phyloP scores from a whole-genome alignment of 2,888 invertebrate genomes.

The Scaptomyza parva region DNA sequence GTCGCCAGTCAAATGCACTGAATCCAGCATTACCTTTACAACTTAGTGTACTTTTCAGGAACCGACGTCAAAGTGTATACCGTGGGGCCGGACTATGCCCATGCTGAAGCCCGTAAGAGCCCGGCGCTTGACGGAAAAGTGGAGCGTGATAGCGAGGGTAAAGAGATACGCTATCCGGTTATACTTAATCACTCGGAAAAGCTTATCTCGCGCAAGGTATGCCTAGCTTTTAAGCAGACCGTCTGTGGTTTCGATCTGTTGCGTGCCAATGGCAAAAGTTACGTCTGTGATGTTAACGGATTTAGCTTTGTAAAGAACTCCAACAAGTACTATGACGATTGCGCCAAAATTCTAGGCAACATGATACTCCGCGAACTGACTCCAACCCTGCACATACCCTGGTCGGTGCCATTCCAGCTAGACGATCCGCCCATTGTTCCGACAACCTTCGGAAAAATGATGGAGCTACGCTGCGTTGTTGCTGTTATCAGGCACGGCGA shows the following conservation, averaged over 20 bases:
- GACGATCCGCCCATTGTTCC: constrained; percentile 99
- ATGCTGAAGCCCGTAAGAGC: constrained; percentile 99
- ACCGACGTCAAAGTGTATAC: constrained; percentile 95
- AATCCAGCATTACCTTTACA: constrained; percentile 85
- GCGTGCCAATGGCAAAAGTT: constrained; percentile 98
- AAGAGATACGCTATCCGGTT: constrained; percentile 99
- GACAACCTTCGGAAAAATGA: constrained; percentile 99
- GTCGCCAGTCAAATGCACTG: constrained; percentile 79
- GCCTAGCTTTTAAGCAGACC: constrained; percentile 98
- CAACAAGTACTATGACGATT: constrained; percentile 99
- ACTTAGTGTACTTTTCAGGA: constrained; percentile 86
- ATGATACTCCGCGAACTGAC: constrained; percentile 98
- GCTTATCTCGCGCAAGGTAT: constrained; percentile 98
- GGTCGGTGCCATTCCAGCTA: constrained; percentile 98
- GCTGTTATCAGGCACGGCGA: constrained; percentile 99
- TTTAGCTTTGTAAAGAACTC: constrained; percentile 99
- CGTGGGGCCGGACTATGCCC: constrained; percentile 99
- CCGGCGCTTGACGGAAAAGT: constrained; percentile 99
- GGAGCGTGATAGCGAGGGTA: constrained; percentile 98
- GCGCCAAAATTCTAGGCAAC: constrained; percentile 98
- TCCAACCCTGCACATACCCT: constrained; percentile 97
- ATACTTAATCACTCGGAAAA: constrained; percentile 99
- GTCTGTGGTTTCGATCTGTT: constrained; percentile 99
- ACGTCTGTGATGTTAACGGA: constrained; percentile 99
- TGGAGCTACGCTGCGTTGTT: constrained; percentile 96